Percentiles rank a stretch among this genome's conserved stretches.
phyloP scores from a whole-genome alignment of 2,113 vertebrate genomes.

The Poeciliopsis turrubarensis region DNA sequence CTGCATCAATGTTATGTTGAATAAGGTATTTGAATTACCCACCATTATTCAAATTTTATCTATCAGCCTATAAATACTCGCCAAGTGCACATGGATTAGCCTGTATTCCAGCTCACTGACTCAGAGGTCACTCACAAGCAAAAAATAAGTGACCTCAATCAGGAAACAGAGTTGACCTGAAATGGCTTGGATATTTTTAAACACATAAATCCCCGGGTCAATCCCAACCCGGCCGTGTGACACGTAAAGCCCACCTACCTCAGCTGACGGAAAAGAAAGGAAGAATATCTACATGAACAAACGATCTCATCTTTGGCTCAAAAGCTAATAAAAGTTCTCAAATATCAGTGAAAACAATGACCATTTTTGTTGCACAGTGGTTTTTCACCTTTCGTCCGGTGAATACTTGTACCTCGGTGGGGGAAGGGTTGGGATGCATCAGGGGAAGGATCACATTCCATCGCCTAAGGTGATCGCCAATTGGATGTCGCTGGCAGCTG shows the following conservation, averaged over 20 bases:
- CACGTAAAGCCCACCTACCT: conserved; percentile 15
- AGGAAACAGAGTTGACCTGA: conserved; percentile 41
- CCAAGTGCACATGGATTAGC: conserved; percentile 33
- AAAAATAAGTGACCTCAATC: conserved; percentile 29
- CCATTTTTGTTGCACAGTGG: background rate
- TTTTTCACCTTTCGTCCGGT: background rate
- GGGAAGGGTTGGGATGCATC: conserved; percentile 4
- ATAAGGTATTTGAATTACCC: background rate
- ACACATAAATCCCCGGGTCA: conserved; percentile 18
- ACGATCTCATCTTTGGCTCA: background rate
- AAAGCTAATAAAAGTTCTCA: background rate
- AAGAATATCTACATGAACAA: background rate
- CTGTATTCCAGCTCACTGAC: conserved; percentile 16
- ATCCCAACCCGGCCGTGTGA: conserved; percentile 16
- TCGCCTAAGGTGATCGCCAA: conserved; percentile 9
- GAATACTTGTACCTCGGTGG: background rate
- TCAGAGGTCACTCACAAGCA: conserved; percentile 1
- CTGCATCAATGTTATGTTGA: background rate
- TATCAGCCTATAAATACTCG: conserved; percentile 29
- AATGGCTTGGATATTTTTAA: conserved; percentile 36
- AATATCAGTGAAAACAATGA: background rate
- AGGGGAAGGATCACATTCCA: conserved; percentile 14
- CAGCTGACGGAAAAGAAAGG: background rate
- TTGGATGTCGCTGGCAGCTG: conserved; percentile 33
- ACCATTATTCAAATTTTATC: conserved; percentile 19